Evolutionary conservation across 1,140 invertebrate genomes (phyloP), one percentile per base, ranked within the genome.

Genomic region (Melitaea cinxia): DNA sequence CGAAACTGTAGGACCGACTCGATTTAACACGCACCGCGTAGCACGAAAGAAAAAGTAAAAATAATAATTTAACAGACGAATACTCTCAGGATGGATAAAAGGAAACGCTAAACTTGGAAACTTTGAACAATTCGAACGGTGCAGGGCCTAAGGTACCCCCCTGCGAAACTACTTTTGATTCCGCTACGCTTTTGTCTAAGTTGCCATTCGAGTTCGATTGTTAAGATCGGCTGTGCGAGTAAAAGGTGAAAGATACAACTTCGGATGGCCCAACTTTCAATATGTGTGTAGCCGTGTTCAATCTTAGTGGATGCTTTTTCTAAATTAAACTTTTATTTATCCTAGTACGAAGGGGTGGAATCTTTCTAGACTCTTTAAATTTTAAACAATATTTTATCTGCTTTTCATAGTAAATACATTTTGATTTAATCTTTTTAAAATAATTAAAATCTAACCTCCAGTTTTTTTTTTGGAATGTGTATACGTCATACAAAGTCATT

Each of bases 61-160:
- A 87, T 85, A 84, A 89, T 86, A 89, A 89, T 87, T 87, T 87
- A 82, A 84, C 76, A 79, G 68, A 77, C 74, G 75, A 82, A 85
- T 80, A 81, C 76, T 81, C 80, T 54, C 77, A 72, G 67, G 78
- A 77, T 72, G 76, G 77, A 88, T 83, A 88, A 88, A 87, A 84
- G 82, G 82, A 81, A 85, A 81, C 80, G 80, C 62, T 76, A 85
- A 88, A 88, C 78, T 83, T 78, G 84, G 68, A 89, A 89, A 88
- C 76, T 89, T 89, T 80, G 70, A 78, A 82, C 82, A 83, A 85
- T 85, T 82, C 75, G 68, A 87, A 83, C 76, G 74, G 70, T 73
- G 67, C 73, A 68, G 78, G 80, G 82, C 82, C 80, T 73, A 84
- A 82, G 80, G 80, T 83, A 78, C 59, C 75, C 76, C 80, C 79